Evolutionary conservation across 2,888 invertebrate species (phyloP), one percentile per base, ranked within the genome.

Genomic region (Tortricodes alternella): DNA sequence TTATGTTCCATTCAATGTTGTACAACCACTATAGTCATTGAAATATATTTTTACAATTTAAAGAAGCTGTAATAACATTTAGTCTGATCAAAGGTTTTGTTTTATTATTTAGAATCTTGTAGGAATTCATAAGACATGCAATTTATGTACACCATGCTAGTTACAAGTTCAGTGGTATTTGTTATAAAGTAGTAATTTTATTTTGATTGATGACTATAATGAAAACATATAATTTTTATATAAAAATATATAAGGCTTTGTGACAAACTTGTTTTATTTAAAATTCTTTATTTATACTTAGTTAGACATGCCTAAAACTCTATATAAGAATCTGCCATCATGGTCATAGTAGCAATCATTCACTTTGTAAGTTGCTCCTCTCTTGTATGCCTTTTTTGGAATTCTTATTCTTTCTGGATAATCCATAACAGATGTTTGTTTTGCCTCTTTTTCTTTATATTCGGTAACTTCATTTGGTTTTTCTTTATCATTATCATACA

Each of bases 291-390:
- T 41, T 59, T 59, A 50, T 19, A 64, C 58, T 62, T 68, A 71
- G 56, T 65, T 70, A 46, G 77, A 81, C 92, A 95, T 92, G 58
- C 95, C 95, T 62, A 95, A 93, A 39, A 96, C 94, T 70, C 95
- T 91, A 75, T 96, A 97, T 53, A 96, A 87, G 86, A 96, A 96
- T 74, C 89, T 91, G 0, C 96, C 96, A 88, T 96, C 94, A 75
- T 94, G 92, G 73, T 96, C 95, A 80, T 96, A 97, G 76, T 93
- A 97, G 67, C 95, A 94, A 80, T 96, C 95, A 62, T 94, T 92
- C 0, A 96, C 89, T 83, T 94, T 94, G 72, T 95, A 96, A 6
- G 94, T 94, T 37, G 92, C 93, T 19, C 94, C 94, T 68, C 78
- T 82, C 64, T 93, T 93, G 64, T 91, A 92, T 27, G 93, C 86